Percentiles rank a stretch among this genome's conserved stretches.
Evolutionary conservation across 2,113 vertebrate species (phyloP).

Genomic region (Marmota monax): DNA sequence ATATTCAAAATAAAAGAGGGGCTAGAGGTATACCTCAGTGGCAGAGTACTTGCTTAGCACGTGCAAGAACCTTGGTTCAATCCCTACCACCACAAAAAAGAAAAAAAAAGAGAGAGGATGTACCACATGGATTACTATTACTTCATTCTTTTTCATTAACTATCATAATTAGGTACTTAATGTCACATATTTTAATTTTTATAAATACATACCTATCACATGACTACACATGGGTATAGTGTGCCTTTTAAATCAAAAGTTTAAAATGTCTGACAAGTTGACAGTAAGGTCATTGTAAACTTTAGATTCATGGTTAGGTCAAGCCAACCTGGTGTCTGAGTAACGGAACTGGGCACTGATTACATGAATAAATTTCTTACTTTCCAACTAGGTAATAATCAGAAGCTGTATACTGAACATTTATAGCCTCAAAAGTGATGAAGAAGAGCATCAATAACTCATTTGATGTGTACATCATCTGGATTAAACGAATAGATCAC

Average conservation of each 20-base stretch:
- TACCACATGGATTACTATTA: constrained; percentile 13
- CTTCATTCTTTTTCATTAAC: constrained; percentile 34
- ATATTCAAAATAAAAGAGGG: neutral
- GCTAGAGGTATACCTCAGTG: neutral
- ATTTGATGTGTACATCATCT: constrained; percentile 6
- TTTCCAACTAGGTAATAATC: constrained; percentile 36
- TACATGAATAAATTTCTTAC: constrained; percentile 50
- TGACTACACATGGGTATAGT: neutral
- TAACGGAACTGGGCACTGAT: neutral
- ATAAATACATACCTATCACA: constrained; percentile 17
- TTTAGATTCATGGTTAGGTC: constrained; percentile 63
- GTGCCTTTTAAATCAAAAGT: constrained; percentile 52
- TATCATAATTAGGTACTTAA: neutral
- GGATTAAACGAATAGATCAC: constrained; percentile 44
- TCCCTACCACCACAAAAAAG: neutral
- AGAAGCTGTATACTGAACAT: constrained; percentile 55
- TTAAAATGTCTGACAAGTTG: constrained; percentile 31
- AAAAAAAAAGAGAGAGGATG: neutral
- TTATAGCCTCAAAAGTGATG: constrained; percentile 35
- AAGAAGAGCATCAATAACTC: constrained; percentile 51
- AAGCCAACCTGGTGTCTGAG: constrained; percentile 35
- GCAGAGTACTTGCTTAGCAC: neutral
- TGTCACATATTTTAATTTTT: neutral
- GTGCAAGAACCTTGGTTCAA: neutral
- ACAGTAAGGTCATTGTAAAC: constrained; percentile 58